phyloP scores from a whole-genome alignment of 2,888 invertebrate genomes.

The Xanthorhoe designata region DNA sequence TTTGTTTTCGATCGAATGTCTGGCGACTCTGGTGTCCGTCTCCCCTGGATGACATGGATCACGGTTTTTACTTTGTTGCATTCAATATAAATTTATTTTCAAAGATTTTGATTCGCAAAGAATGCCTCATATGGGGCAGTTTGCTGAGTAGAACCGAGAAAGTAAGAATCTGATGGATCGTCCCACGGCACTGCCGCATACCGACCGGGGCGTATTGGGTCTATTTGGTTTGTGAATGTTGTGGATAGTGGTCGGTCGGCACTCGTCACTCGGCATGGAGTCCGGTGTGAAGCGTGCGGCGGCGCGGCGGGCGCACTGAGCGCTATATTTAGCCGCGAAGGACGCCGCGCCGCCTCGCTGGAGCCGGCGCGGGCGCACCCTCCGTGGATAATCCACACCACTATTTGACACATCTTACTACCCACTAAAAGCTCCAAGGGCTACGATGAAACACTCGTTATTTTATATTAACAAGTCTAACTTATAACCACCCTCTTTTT shows the following conservation, averaged over 20 bases:
- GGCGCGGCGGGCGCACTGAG: not conserved
- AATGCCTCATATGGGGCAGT: no score
- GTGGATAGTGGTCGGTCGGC: not conserved
- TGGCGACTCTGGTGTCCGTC: not conserved
- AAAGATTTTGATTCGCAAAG: not conserved
- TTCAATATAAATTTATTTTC: not conserved
- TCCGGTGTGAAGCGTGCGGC: not conserved
- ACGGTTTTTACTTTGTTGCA: not conserved
- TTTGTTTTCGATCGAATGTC: conserved; percentile 4
- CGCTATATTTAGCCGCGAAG: not conserved
- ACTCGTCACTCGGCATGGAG: not conserved
- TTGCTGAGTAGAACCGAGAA: not conserved
- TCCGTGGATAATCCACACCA: not conserved
- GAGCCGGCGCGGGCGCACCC: not conserved
- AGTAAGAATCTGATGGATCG: not conserved
- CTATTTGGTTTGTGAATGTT: no score
- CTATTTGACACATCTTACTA: not conserved
- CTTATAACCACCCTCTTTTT: no score
- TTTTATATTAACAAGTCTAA: no score
- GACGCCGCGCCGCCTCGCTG: not conserved
- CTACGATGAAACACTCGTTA: not conserved
- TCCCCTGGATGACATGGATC: no score
- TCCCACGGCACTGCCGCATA: no score
- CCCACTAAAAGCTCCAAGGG: not conserved
- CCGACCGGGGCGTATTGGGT: no score